Evolutionary conservation across 2,113 vertebrate genomes (phyloP).

Genomic region (Tricholaema leucomelas): DNA sequence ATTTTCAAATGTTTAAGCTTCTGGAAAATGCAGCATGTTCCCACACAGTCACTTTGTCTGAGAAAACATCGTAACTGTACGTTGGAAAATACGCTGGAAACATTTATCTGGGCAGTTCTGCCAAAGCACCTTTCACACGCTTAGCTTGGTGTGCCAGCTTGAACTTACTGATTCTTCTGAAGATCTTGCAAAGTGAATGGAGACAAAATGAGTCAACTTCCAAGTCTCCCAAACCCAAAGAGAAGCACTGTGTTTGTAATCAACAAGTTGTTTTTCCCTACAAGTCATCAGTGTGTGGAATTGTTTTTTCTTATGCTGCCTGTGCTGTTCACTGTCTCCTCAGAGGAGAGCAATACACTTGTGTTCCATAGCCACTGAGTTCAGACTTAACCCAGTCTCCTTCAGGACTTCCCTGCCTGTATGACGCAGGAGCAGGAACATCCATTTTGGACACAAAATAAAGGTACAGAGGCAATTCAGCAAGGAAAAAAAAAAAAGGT

Average conservation of each 20-base stretch:
- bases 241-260: neutral
- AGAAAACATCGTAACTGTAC: neutral
- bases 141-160: neutral
- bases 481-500: neutral
- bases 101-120: neutral
- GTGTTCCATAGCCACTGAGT: neutral
- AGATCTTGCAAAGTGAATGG: neutral
- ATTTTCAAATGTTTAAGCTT: neutral
- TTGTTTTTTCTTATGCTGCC: neutral
- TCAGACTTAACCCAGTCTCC: neutral
- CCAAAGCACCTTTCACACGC: neutral
- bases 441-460: neutral
- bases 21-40: neutral
- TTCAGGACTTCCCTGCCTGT: neutral
- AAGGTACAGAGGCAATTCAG: neutral
- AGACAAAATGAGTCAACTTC: neutral
- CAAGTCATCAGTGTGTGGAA: neutral
- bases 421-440: neutral
- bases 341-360: neutral
- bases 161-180: neutral
- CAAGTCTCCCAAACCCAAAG: neutral
- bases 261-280: neutral
- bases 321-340: conserved; percentile 27
- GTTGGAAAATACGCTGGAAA: neutral
- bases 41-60: no score